Evolutionary conservation across 1,140 invertebrate genomes (phyloP), one percentile per base, ranked within the genome.

Genomic region (Andrena cerasifolii): DNA sequence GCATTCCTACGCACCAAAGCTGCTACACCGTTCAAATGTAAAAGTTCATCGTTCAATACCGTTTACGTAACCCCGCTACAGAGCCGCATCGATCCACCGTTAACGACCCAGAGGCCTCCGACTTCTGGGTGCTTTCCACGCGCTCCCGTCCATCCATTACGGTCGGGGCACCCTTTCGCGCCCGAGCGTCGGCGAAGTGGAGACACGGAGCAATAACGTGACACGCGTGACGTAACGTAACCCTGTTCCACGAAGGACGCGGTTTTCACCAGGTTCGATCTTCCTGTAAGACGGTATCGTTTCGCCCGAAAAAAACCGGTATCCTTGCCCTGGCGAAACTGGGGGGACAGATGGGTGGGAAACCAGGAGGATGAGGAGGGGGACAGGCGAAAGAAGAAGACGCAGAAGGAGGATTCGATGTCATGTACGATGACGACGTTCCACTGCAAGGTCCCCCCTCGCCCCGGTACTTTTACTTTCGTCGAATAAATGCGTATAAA

Each of bases 381-480:
- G 33, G 47, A 10, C 14, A 36, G n/a, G n/a, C 14, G 21, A 16
- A 12, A 7, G 47, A 51, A 58, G 8, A 21, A 70, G 47, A 54
- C 53, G 59, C 53, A 66, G 53, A 70, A 63, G 31, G 63, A 49
- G 68, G 74, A 54, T 67, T 79, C 66, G 72, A 65, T 74, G 71
- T 78, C 36, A 63, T 77, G 45, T 33, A 28, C 36, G 59, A 68
- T 72, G 82, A 79, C 62, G 72, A 73, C 70, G 56, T 76, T 79
- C 49, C 49, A 14, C 79, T 53, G 33, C 82, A 65, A 82, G 81
- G 80, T 82, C 62, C 83, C 63, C n/a, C n/a, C n/a, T n/a, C n/a
- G n/a, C n/a, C n/a, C 78, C 45, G 31, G 56, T 86, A 90, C 90
- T 90, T 89, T 91, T 90, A 89, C 90, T 91, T 90, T 91, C 88